Evolutionary conservation across 2,888 invertebrate species (phyloP).

Genomic region (Stenotaenia linearis): DNA sequence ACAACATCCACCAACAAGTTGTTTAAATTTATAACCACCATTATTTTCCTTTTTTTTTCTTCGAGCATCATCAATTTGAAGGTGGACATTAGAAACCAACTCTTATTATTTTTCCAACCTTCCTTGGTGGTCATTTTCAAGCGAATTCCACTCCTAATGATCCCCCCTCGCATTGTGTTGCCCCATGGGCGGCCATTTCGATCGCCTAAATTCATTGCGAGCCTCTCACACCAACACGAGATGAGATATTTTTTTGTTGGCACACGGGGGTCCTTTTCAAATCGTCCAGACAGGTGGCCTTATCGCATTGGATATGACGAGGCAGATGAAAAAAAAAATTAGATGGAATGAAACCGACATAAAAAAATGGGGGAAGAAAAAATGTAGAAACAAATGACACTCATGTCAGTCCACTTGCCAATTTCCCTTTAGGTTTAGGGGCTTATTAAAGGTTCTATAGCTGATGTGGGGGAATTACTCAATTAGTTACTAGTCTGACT

Average conservation of each 20-base stretch:
- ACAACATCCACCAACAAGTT: neutral
- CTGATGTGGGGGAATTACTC: slow-evolving; percentile 7
- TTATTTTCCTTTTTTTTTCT: neutral
- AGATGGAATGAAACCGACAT: neutral
- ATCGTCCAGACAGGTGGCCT: slow-evolving; percentile 7
- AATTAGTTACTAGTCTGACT: neutral
- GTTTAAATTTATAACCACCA: neutral
- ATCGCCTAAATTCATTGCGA: slow-evolving; percentile 5
- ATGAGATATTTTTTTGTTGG: slow-evolving; percentile 14
- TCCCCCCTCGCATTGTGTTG: slow-evolving; percentile 14
- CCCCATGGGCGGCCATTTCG: slow-evolving; percentile 19
- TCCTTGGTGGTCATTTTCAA: neutral
- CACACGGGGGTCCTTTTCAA: slow-evolving; percentile 13
- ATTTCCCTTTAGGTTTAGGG: slow-evolving; percentile 13
- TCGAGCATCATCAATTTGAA: neutral
- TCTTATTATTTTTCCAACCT: neutral
- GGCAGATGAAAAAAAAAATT: neutral
- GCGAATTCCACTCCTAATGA: neutral
- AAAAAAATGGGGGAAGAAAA: neutral
- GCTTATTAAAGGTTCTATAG: slow-evolving; percentile 7
- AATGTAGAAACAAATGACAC: slow-evolving; percentile 11
- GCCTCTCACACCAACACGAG: neutral
- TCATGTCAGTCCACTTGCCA: neutral
- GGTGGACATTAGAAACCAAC: neutral
- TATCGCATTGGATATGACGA: slow-evolving; percentile 15